A percentile compares a stretch with the other conserved stretches of the same genome.
Conservation (phyloP, 2,797 vertebrate species). For the Saxicola maurus region DNA sequence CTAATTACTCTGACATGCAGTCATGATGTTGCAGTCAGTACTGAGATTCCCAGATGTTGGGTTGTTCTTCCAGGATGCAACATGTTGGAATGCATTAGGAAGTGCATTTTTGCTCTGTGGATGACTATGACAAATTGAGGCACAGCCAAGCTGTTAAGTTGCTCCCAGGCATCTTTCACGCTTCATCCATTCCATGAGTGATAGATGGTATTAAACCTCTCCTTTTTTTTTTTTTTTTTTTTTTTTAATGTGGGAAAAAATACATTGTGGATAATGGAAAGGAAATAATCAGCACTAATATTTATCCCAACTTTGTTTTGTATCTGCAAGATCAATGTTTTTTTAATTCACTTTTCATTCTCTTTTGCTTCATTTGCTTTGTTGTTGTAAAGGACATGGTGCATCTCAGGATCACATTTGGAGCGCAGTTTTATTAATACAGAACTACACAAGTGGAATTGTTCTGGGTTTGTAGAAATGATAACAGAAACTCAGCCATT, state of each 20-base stretch:
- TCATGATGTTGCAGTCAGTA: not conserved
- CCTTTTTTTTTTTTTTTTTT: not conserved
- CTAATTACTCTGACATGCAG: conserved; percentile 32
- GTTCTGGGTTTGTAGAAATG: not conserved
- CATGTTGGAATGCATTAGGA: conserved; percentile 35
- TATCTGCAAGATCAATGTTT: conserved; percentile 17
- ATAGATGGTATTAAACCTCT: conserved; percentile 36
- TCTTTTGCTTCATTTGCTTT: conserved; percentile 32
- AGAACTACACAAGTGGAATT: not conserved
- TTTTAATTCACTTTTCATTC: conserved; percentile 35
- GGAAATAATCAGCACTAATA: conserved; percentile 21
- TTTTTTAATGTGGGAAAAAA: not conserved
- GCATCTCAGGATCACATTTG: not conserved
- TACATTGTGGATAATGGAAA: conserved; percentile 35
- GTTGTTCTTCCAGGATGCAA: conserved; percentile 7
- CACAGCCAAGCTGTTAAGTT: conserved; percentile 46
- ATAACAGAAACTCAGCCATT: not conserved
- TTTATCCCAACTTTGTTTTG: conserved; percentile 40
- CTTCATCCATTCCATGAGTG: conserved; percentile 52
- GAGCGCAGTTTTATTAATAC: not conserved
- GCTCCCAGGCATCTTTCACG: conserved; percentile 54
- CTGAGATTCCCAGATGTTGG: conserved; percentile 40
- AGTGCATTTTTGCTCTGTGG: conserved; percentile 6
- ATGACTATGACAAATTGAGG: conserved; percentile 56
- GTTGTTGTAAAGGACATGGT: not conserved